A percentile compares a stretch with the other conserved stretches of the same genome.
These are phyloP conservation scores for Brenthis hecate DNA, from an alignment of 2,888 invertebrate genomes.

Conservation along the genomic window DNA sequence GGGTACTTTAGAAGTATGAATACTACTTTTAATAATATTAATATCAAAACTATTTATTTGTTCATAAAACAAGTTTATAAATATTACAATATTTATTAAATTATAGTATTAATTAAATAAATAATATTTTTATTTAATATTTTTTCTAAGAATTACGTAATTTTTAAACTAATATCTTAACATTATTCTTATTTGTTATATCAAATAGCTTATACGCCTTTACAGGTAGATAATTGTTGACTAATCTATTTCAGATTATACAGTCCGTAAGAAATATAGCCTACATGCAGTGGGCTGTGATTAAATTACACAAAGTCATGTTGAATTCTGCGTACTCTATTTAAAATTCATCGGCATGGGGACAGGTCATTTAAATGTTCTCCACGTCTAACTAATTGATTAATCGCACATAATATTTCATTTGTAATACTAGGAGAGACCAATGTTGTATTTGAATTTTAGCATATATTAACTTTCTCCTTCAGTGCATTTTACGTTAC, in stretches of 20 bases:
- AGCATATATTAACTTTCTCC: slow-evolving; percentile 4
- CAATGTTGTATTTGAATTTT: too few species aligned
- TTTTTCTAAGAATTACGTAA: background rate
- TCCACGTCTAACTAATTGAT: slow-evolving; percentile 1
- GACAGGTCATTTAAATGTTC: slow-evolving; percentile 24
- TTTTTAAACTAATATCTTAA: slow-evolving; percentile 20
- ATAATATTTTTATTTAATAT: background rate
- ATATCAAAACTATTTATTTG: too few species aligned
- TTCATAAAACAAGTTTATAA: too few species aligned
- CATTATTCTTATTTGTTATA: slow-evolving; percentile 23
- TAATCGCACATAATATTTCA: slow-evolving; percentile 1
- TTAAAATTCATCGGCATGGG: slow-evolving; percentile 29
- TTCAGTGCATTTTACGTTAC: slow-evolving; percentile 2
- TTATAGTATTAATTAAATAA: background rate
- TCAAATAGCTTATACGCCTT: slow-evolving; percentile 32
- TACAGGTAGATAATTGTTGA: slow-evolving; percentile 39
- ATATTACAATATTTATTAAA: too few species aligned
- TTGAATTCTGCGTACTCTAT: slow-evolving; percentile 24
- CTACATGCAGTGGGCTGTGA: slow-evolving; percentile 34
- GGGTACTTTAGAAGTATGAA: too few species aligned
- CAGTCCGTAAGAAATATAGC: slow-evolving; percentile 37
- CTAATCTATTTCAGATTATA: slow-evolving; percentile 41
- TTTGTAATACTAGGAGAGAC: background rate
- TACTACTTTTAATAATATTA: too few species aligned
- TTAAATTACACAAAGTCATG: slow-evolving; percentile 34